A percentile compares a stretch with the other conserved stretches of the same genome.
phyloP scores from a whole-genome alignment of 2,888 invertebrate species.

The Agrilus cyanescens region DNA sequence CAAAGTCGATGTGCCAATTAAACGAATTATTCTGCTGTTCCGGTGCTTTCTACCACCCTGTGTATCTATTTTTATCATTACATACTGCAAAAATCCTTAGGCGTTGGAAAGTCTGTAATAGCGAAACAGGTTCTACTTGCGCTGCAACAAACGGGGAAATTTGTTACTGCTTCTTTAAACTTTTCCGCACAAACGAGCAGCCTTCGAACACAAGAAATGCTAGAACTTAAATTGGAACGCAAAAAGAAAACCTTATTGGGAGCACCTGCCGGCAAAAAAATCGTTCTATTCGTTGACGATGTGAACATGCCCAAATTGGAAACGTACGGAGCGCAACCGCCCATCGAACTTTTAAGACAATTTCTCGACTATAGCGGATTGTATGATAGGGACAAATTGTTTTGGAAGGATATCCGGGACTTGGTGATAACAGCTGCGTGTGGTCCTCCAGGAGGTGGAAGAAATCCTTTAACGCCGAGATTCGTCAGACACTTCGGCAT shows the following conservation, averaged over 20 bases:
- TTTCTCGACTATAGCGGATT: constrained; percentile 67
- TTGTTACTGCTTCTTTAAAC: constrained; percentile 68
- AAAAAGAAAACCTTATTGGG: constrained; percentile 68
- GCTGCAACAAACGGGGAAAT: constrained; percentile 46
- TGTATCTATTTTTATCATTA: not conserved
- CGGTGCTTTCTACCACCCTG: not conserved
- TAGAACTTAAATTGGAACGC: constrained; percentile 76
- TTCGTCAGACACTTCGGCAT: constrained; percentile 84
- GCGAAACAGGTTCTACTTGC: constrained; percentile 61
- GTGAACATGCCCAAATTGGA: constrained; percentile 84
- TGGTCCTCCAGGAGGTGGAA: constrained; percentile 83
- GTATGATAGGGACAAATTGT: constrained; percentile 78
- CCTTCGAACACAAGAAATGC: constrained; percentile 69
- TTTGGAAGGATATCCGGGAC: constrained; percentile 80
- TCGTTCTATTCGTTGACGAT: constrained; percentile 81
- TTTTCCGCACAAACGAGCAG: constrained; percentile 90
- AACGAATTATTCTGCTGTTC: not conserved
- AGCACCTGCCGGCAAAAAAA: constrained; percentile 70
- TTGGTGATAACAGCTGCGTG: constrained; percentile 75
- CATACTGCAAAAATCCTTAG: constrained; percentile 30
- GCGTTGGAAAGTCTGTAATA: constrained; percentile 83
- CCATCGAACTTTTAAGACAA: constrained; percentile 76
- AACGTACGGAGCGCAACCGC: constrained; percentile 83
- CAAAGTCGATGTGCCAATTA: no score
- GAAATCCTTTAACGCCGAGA: constrained; percentile 72